Conservation (phyloP, 2,113 vertebrate genomes). For the Alethe castanea region DNA sequence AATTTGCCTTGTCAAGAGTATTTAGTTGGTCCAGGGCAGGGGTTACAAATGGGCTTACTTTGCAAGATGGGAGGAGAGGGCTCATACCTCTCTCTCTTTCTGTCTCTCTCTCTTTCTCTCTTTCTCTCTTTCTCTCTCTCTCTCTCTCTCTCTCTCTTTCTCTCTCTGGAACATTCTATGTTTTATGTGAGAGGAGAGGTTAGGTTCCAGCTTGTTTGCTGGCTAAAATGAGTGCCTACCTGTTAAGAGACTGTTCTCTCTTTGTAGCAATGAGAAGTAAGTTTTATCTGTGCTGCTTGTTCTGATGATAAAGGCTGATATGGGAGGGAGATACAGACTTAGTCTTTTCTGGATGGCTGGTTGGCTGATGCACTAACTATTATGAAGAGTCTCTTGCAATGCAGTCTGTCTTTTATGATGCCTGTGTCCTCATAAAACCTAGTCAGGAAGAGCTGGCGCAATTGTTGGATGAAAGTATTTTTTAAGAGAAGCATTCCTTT, state of each 20-base stretch:
- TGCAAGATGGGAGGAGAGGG: not conserved
- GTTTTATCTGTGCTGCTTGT: not conserved
- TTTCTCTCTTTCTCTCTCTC: not conserved
- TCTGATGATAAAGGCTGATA: not conserved
- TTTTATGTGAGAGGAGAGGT: not conserved
- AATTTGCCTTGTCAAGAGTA: not conserved
- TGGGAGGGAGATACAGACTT: not conserved
- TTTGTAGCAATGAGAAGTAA: not conserved
- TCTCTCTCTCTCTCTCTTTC: no score
- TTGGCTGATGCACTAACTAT: not conserved
- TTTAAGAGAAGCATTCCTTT: not conserved
- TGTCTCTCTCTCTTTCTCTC: no score
- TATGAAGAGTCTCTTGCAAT: not conserved
- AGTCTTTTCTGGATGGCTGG: not conserved
- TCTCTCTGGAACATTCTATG: not conserved
- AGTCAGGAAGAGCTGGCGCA: not conserved
- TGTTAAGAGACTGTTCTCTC: not conserved
- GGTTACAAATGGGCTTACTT: not conserved
- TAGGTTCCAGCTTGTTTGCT: not conserved
- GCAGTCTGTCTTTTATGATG: not conserved
- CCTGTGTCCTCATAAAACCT: not conserved
- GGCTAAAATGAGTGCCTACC: not conserved
- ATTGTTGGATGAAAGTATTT: not conserved
- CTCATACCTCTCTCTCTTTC: not conserved
- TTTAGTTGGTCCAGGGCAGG: not conserved